A percentile compares a stretch with the other conserved stretches of the same genome.
phyloP scores from a whole-genome alignment of 2,888 invertebrate species.

The Euzetes globulus region DNA sequence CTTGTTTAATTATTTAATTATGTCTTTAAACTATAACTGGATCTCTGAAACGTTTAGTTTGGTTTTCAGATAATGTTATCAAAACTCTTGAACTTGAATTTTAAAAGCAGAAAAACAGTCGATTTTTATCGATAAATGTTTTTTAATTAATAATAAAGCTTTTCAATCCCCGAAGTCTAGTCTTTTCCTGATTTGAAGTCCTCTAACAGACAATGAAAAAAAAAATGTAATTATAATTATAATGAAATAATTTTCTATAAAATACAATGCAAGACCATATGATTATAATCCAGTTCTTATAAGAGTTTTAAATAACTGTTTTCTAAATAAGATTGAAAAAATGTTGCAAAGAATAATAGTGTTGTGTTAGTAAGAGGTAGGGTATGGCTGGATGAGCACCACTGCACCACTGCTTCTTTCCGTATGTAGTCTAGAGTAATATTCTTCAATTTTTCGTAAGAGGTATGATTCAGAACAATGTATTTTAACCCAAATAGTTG shows the following conservation, averaged over 20 bases:
- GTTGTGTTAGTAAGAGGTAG: background rate
- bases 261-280: background rate
- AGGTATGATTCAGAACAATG: background rate
- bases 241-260: background rate
- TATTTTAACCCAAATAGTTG: slow-evolving; percentile 14
- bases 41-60: too few relatives aligned
- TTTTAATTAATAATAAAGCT: too few relatives aligned
- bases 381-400: slow-evolving; percentile 23
- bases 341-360: background rate
- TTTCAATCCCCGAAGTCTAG: too few relatives aligned
- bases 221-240: background rate
- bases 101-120: too few relatives aligned
- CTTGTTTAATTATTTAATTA: too few relatives aligned
- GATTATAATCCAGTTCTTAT: background rate
- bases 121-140: too few relatives aligned
- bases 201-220: background rate
- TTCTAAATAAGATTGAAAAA: background rate
- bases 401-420: slow-evolving; percentile 24
- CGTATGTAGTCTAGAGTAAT: background rate
- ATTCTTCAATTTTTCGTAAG: too few relatives aligned
- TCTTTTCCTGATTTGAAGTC: too few relatives aligned
- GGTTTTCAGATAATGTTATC: too few relatives aligned
- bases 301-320: too few relatives aligned
- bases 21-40: too few relatives aligned
- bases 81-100: too few relatives aligned